Evolutionary conservation across 2,797 vertebrate genomes (phyloP), one percentile per base, ranked within the genome.

Genomic region (Mionectes olivaceus): DNA sequence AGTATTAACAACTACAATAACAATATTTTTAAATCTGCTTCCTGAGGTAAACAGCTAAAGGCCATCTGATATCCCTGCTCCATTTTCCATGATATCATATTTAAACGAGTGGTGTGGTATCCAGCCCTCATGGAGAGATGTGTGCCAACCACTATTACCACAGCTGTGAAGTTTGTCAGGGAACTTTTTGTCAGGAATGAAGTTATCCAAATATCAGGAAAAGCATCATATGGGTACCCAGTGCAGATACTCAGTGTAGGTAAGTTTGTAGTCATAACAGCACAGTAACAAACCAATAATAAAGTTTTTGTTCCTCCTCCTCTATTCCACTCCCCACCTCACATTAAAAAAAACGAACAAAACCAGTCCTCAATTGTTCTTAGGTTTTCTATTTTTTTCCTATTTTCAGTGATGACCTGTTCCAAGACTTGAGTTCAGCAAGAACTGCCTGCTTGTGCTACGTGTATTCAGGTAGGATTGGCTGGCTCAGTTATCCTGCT

Each of bases 21-120:
- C 53, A 82, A 35, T 93, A 27, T 87, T 77, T 95, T 86, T 71
- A 61, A 96, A 91, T 65, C 65, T 86, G 24, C 41, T 87, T 95
- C 52, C 75, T 37, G 71, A 84, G 59, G 83, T 79, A 87, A 84
- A 61, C 56, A 87, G 68, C 86, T 85, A 27, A 74, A 77, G 75
- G 68, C 64, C 35, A 14, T 74, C 74, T 60, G 63, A 92, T 53
- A 87, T 70, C 59, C 56, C 33, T 52, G 65, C 63, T 90, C 53
- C 35, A 7, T 86, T 83, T 93, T 80, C 78, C 57, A n/a, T 56
- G 43, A 4, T 25, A 50, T 59, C 49, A 4, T 46, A n/a, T 32
- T 67, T 59, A 53, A 35, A 80, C 59, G 50, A 25, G 50, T 7
- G 9, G 2, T 37, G 25, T 52, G 25, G 43, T 84, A 11, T 13